Conservation (phyloP, 1,140 invertebrate genomes). For the Galleria mellonella region DNA sequence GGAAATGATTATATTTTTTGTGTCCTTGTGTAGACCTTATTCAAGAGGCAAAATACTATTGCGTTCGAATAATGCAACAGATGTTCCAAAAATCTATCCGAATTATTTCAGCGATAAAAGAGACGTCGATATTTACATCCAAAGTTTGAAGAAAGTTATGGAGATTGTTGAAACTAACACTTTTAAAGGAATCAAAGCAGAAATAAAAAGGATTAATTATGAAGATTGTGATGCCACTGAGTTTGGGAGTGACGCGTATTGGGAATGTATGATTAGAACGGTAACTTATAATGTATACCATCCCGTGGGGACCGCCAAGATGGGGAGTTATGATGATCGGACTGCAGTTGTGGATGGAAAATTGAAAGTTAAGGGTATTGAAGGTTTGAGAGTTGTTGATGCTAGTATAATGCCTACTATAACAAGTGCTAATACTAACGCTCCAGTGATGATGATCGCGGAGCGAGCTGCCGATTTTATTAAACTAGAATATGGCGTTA, state of each 20-base stretch:
- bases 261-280: conserved; percentile 60
- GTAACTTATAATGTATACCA: conserved; percentile 60
- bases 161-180: conserved; percentile 41
- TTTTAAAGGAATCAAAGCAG: conserved; percentile 32
- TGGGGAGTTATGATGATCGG: conserved; percentile 81
- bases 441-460: conserved; percentile 87
- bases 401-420: conserved; percentile 85
- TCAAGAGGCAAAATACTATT: conserved; percentile 70
- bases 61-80: conserved; percentile 79
- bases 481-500: conserved; percentile 73
- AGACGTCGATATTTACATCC: conserved; percentile 47
- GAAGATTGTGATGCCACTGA: conserved; percentile 41
- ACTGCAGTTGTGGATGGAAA: conserved; percentile 84
- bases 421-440: conserved; percentile 82
- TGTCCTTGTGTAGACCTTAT: conserved; percentile 51
- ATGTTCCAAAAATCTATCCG: conserved; percentile 75
- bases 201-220: conserved; percentile 50
- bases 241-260: conserved; percentile 44
- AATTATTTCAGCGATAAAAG: conserved; percentile 54
- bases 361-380: conserved; percentile 81
- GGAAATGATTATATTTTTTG: conserved; percentile 50
- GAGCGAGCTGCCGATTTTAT: conserved; percentile 91
- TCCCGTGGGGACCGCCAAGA: conserved; percentile 84
- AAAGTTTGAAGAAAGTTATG: conserved; percentile 36
- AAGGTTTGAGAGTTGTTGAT: conserved; percentile 83